Conservation (phyloP, 2,113 vertebrate genomes). For the Salvelinus sp. region DNA sequence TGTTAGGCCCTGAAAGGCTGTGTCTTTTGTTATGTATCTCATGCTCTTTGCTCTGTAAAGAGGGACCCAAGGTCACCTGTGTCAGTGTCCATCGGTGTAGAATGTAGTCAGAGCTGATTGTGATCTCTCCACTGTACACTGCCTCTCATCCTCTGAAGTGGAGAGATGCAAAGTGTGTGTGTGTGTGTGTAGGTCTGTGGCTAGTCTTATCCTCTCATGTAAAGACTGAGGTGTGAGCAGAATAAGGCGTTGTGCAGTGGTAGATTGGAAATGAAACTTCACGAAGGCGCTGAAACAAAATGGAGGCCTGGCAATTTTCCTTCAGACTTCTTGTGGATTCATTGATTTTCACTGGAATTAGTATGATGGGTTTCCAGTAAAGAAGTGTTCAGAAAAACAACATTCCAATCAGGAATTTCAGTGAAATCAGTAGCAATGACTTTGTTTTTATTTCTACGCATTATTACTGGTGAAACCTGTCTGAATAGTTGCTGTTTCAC, state of each 20-base stretch:
- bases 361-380: neutral
- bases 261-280: neutral
- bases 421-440: neutral
- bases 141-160: neutral
- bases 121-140: neutral
- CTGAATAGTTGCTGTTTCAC: neutral
- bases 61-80: neutral
- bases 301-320: neutral
- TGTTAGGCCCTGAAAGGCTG: neutral
- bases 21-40: neutral
- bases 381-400: neutral
- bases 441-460: neutral
- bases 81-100: neutral
- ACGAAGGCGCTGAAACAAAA: neutral
- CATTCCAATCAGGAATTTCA: neutral
- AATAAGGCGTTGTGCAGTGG: neutral
- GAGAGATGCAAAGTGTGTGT: neutral
- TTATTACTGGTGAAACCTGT: neutral
- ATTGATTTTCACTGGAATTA: neutral
- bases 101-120: neutral
- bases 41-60: neutral
- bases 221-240: neutral
- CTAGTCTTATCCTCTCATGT: neutral
- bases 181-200: neutral
- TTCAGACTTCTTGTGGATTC: neutral